phyloP scores from a whole-genome alignment of 2,888 invertebrate species.

The Cetonia aurata region DNA sequence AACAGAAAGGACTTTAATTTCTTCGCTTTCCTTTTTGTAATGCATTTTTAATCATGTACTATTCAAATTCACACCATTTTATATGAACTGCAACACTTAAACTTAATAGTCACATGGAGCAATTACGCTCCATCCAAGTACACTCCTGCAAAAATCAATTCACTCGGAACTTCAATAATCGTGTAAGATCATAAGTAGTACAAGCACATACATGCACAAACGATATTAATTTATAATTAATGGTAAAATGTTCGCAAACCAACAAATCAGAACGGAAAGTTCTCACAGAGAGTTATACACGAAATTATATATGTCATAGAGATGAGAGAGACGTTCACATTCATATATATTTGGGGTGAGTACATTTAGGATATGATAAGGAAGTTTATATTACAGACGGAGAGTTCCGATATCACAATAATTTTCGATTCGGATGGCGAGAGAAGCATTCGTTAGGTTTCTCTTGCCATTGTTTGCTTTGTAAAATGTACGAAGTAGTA shows the following conservation, averaged over 20 bases:
- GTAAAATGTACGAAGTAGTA: no score
- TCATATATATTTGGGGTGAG: background rate
- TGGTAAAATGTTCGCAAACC: constrained; percentile 33
- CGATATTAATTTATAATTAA: constrained; percentile 34
- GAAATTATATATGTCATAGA: constrained; percentile 20
- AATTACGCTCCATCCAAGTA: background rate
- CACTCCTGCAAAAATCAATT: constrained; percentile 26
- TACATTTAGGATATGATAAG: background rate
- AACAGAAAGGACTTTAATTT: no score
- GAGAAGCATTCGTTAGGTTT: no score
- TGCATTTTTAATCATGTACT: no score
- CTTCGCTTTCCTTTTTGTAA: no score
- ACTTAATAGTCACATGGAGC: background rate
- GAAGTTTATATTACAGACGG: background rate
- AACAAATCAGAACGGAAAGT: constrained; percentile 35
- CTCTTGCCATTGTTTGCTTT: no score
- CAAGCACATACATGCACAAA: constrained; percentile 48
- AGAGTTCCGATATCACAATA: no score
- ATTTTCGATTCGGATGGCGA: no score
- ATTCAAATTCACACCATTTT: background rate
- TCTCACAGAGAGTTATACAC: constrained; percentile 29
- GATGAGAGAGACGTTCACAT: constrained; percentile 28
- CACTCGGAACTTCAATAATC: constrained; percentile 5
- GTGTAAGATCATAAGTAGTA: constrained; percentile 35
- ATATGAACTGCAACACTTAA: constrained; percentile 30